Evolutionary conservation across 2,888 invertebrate genomes (phyloP), one percentile per base, ranked within the genome.

Genomic region (Zele albiditarsus): DNA sequence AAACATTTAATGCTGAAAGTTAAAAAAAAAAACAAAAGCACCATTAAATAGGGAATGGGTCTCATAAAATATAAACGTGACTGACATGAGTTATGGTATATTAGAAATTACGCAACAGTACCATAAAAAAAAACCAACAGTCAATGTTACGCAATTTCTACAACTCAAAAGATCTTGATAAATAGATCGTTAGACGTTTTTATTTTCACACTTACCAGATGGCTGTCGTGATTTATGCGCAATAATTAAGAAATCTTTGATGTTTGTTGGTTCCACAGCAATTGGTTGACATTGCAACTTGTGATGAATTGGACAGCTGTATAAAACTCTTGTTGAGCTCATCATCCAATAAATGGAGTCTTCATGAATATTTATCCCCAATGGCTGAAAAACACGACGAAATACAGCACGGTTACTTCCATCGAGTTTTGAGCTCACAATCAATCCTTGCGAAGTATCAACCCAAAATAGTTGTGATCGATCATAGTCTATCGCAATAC

Each of bases 311-410:
- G 89, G 89, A 82, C 93, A 95, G 73, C 92, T 93, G 23, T 90
- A 90, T 38, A 94, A 89, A 27, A 91, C 90, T 62, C 91, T 91
- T 0, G 91, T 88, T 66, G 91, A 91, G 0, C 90, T 90, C 4
- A 90, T 91, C 0, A 93, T 88, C 91, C 94, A 96, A 88, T 94
- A 97, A 0, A 97, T 89, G 79, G 93, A 91, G 86, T 95, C 94
- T 85, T 96, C 96, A 86, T 94, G 95, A 60, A 96, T 90, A 5
- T 92, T 92, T 27, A 97, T 87, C 0, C 93, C 93, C 60, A 92
- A 91, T 0, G 96, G 94, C 46, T 91, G 90, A 27, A 90, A 88
- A 3, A 91, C 84, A 31, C 80, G 78, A 20, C 92, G 82, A 49
- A 92, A 84, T 0, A 89, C 87, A 79, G 86, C 89, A 27, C 92